Evolutionary conservation across 2,888 invertebrate genomes (phyloP).

Genomic region (Plemyria rubiginata): DNA sequence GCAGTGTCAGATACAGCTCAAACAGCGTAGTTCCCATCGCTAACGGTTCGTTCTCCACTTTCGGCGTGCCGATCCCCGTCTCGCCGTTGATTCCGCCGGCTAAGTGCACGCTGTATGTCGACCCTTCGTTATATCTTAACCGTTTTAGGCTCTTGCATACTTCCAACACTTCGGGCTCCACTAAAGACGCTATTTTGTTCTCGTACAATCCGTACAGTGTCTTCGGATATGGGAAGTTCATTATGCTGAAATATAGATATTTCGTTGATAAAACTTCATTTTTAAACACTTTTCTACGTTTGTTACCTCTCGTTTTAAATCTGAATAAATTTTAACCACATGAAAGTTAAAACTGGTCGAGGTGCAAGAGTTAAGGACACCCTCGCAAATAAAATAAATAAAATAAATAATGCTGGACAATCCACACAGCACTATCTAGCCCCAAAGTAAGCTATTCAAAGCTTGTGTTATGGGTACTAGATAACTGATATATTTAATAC

Average conservation of each 20-base stretch:
- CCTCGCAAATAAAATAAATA: no score
- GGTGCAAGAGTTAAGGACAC: no score
- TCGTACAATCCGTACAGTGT: constrained; percentile 90
- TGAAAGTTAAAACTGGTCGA: no score
- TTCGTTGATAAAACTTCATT: no score
- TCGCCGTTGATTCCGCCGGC: constrained; percentile 84
- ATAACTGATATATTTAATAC: no score
- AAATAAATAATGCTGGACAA: no score
- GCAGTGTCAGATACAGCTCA: constrained; percentile 95
- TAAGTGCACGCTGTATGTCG: constrained; percentile 68
- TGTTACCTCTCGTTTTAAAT: no score
- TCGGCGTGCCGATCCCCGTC: constrained; percentile 73
- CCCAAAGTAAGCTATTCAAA: no score
- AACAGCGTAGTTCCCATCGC: constrained; percentile 95
- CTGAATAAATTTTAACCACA: no score
- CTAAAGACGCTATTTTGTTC: constrained; percentile 87
- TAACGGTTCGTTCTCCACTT: constrained; percentile 86
- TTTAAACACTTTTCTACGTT: no score
- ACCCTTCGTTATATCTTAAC: constrained; percentile 80
- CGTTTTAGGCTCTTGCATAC: constrained; percentile 91
- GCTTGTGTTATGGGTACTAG: no score
- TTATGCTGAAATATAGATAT: constrained; percentile 79
- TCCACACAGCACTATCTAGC: no score
- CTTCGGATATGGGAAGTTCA: constrained; percentile 90
- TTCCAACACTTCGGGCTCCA: constrained; percentile 88